Evolutionary conservation across 1,140 invertebrate genomes (phyloP).

Genomic region (Drosophila athabasca): DNA sequence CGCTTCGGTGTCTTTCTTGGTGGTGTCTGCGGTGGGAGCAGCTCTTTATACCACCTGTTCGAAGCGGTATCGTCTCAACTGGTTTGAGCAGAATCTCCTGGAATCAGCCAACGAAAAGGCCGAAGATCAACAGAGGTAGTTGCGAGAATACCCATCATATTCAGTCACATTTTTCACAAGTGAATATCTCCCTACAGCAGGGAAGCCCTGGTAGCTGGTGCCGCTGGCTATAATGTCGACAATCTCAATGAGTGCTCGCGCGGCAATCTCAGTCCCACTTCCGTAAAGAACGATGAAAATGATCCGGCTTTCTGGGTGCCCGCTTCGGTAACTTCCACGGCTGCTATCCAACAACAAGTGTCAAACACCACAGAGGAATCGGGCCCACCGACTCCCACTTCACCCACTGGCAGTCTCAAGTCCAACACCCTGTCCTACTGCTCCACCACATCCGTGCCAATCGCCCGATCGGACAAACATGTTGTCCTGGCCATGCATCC

Average conservation of each 20-base stretch:
- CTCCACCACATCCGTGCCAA: conserved; percentile 81
- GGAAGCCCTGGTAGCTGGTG: conserved; percentile 83
- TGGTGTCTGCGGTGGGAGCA: conserved; percentile 81
- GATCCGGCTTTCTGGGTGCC: conserved; percentile 84
- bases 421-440: conserved; percentile 78
- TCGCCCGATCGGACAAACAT: conserved; percentile 85
- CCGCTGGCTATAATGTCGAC: conserved; percentile 80
- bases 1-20: conserved; percentile 77
- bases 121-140: conserved; percentile 78
- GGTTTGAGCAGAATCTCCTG: conserved; percentile 85
- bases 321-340: conserved; percentile 62
- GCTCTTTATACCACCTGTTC: conserved; percentile 84
- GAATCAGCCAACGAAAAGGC: conserved; percentile 84
- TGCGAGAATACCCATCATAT: neutral
- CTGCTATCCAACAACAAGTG: conserved; percentile 70
- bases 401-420: conserved; percentile 80
- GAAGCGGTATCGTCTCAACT: conserved; percentile 84
- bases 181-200: conserved; percentile 59
- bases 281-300: conserved; percentile 75
- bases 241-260: conserved; percentile 78
- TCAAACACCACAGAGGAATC: conserved; percentile 82
- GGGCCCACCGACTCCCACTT: conserved; percentile 83
- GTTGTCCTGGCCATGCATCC: conserved; percentile 85
- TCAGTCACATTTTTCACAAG: neutral
- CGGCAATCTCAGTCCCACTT: conserved; percentile 81